Evolutionary conservation across 2,113 vertebrate species (phyloP).

Genomic region (Mesitornis unicolor): DNA sequence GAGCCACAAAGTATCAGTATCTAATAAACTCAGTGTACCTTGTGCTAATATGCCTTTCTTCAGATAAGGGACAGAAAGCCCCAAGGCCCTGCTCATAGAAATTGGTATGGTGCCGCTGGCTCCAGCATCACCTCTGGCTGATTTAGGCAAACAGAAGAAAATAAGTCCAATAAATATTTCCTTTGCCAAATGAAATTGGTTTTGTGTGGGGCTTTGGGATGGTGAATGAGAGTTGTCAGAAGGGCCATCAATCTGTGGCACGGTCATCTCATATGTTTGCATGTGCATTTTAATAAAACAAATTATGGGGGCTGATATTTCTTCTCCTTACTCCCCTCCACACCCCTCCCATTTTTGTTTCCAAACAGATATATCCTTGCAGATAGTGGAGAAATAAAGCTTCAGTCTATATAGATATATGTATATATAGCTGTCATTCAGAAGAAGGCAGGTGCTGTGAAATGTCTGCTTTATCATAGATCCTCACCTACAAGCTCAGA

Average conservation of each 20-base stretch:
- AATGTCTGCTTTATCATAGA: neutral
- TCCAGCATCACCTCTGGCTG: neutral
- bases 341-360: neutral
- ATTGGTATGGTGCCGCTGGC: neutral
- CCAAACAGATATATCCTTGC: neutral
- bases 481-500: neutral
- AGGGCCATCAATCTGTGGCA: neutral
- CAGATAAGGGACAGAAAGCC: neutral
- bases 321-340: neutral
- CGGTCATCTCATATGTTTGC: neutral
- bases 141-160: neutral
- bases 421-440: neutral
- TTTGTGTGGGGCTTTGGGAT: neutral
- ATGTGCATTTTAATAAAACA: neutral
- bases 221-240: neutral
- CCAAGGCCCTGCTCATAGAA: neutral
- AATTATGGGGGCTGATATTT: neutral
- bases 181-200: too few species aligned
- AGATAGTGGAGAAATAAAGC: neutral
- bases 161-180: neutral
- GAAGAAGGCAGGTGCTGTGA: neutral
- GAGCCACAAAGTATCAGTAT: neutral
- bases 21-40: neutral
- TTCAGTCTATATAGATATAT: neutral
- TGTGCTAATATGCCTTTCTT: neutral